phyloP scores from a whole-genome alignment of 2,888 invertebrate genomes.

The Cantharis lateralis region DNA sequence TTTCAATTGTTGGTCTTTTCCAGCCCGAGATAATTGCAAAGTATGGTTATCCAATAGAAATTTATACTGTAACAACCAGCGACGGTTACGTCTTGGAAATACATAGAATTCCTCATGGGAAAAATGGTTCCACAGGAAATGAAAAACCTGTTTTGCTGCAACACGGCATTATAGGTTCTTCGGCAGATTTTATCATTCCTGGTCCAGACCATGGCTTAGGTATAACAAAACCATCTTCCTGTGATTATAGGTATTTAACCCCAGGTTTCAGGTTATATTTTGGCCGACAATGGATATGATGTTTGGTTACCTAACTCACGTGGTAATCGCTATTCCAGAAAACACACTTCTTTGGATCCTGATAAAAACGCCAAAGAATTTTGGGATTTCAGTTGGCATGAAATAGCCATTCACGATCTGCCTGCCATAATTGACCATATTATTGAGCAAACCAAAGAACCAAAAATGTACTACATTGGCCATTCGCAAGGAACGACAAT shows the following conservation, averaged over 20 bases:
- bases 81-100: constrained; percentile 55
- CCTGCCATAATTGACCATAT: constrained; percentile 78
- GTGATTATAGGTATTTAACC: constrained; percentile 33
- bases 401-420: constrained; percentile 75
- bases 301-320: constrained; percentile 65
- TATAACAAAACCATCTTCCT: not conserved
- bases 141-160: not conserved
- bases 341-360: constrained; percentile 52
- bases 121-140: not conserved
- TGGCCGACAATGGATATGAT: constrained; percentile 55
- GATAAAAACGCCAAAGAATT: constrained; percentile 23
- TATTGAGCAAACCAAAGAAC: constrained; percentile 42
- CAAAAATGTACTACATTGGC: constrained; percentile 26
- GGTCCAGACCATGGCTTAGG: not conserved
- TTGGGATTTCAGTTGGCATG: constrained; percentile 69
- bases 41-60: constrained; percentile 53
- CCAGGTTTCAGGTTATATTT: constrained; percentile 56
- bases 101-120: constrained; percentile 48
- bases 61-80: constrained; percentile 53
- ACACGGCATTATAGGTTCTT: not conserved
- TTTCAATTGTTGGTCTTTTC: not conserved
- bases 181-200: not conserved
- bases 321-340: constrained; percentile 62
- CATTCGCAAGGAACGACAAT: constrained; percentile 25
- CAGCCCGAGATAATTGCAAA: constrained; percentile 37